Percentiles rank a stretch among this genome's conserved stretches.
These are phyloP conservation scores for Cephalopholis sonnerati DNA, from an alignment of 2,113 vertebrate genomes.

Conservation along the genomic window DNA sequence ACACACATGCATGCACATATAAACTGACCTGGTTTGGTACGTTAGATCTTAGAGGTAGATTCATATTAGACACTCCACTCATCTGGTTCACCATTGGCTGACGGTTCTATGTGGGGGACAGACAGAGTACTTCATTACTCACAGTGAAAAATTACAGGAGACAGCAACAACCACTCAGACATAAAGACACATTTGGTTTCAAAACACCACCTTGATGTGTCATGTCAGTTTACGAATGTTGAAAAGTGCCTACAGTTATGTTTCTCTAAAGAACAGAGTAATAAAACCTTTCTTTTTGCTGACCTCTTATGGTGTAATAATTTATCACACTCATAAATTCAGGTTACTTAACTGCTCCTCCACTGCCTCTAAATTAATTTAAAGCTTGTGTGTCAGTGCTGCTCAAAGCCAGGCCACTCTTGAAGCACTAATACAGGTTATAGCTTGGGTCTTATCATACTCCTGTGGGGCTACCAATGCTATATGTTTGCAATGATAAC, in stretches of 20 bases:
- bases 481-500: too few relatives aligned
- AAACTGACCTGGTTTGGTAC: slow-evolving; percentile 92
- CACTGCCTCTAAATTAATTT: neutral
- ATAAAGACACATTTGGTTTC: neutral
- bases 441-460: neutral
- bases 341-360: neutral
- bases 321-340: neutral
- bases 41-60: slow-evolving; percentile 94
- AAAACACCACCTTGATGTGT: neutral
- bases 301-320: neutral
- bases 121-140: neutral
- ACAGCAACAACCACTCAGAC: neutral
- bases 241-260: neutral
- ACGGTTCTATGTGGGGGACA: slow-evolving; percentile 87
- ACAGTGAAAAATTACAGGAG: neutral
- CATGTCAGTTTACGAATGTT: neutral
- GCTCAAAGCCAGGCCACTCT: neutral
- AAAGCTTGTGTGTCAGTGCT: neutral
- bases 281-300: neutral
- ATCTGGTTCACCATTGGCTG: slow-evolving; percentile 96
- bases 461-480: neutral
- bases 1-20: neutral
- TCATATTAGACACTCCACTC: slow-evolving; percentile 93
- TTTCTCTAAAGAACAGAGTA: too few relatives aligned
- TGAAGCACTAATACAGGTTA: neutral